phyloP scores from a whole-genome alignment of 2,888 invertebrate species.

The Callosobruchus maculatus region DNA sequence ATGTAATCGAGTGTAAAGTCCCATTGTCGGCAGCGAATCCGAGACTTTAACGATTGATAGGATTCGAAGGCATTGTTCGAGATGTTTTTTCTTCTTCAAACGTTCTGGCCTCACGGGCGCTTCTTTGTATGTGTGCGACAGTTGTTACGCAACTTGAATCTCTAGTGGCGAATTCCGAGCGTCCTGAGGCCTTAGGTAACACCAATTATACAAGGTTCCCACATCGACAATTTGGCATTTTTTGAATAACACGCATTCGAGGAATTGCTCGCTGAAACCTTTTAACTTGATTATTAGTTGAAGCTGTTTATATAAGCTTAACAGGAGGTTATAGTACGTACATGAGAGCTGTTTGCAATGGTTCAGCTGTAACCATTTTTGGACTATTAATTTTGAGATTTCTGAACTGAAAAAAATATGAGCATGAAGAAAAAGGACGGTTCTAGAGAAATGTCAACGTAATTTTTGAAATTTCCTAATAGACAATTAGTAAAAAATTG shows the following conservation, averaged over 20 bases:
- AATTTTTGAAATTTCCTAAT: too few species aligned
- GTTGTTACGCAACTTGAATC: background rate
- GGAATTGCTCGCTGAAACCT: too few species aligned
- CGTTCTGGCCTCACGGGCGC: background rate
- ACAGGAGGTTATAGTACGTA: too few species aligned
- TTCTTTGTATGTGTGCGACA: background rate
- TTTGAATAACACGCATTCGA: background rate
- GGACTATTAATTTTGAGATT: too few species aligned
- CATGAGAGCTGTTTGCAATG: too few species aligned
- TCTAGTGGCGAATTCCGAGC: background rate
- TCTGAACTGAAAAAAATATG: too few species aligned
- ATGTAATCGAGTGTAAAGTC: conserved; percentile 23
- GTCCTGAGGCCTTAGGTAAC: background rate
- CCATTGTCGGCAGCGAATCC: conserved; percentile 11
- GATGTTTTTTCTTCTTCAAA: background rate
- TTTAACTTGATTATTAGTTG: too few species aligned
- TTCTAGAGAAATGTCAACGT: too few species aligned
- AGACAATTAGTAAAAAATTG: too few species aligned
- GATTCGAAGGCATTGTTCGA: background rate
- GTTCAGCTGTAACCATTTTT: too few species aligned
- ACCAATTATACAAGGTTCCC: background rate
- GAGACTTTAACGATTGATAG: background rate
- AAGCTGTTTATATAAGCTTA: too few species aligned
- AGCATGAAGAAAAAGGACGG: too few species aligned
- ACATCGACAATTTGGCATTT: background rate